Evolutionary conservation across 2,888 invertebrate genomes (phyloP).

Genomic region (Tuberolachnus salignus): DNA sequence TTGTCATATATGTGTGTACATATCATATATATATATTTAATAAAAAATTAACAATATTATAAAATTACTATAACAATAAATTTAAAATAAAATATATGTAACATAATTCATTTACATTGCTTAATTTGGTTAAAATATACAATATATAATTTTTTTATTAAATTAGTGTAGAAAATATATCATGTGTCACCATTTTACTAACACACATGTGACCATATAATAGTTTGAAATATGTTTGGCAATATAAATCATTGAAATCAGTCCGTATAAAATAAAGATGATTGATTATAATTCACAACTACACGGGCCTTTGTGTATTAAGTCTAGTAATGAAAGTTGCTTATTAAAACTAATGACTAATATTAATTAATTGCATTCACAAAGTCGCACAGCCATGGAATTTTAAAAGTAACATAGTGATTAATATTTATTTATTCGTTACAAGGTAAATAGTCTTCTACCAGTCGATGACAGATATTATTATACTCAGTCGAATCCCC

Average conservation of each 20-base stretch:
- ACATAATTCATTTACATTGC: neutral
- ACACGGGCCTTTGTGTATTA: slow-evolving; percentile 2
- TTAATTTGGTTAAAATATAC: slow-evolving; percentile 14
- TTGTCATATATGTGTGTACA: neutral
- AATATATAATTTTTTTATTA: slow-evolving; percentile 8
- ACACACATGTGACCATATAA: slow-evolving; percentile 13
- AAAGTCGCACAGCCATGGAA: slow-evolving; percentile 54
- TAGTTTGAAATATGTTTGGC: slow-evolving; percentile 7
- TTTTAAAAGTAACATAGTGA: slow-evolving; percentile 47
- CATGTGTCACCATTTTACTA: slow-evolving; percentile 1
- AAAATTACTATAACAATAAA: slow-evolving; percentile 33
- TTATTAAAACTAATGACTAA: slow-evolving; percentile 54
- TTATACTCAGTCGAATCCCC: slow-evolving; percentile 88
- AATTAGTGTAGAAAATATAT: slow-evolving; percentile 19
- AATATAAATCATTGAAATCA: slow-evolving; percentile 43
- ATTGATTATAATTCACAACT: slow-evolving; percentile 43
- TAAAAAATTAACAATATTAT: slow-evolving; percentile 27
- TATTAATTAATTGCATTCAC: slow-evolving; percentile 55
- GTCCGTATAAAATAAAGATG: slow-evolving; percentile 36
- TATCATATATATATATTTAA: neutral
- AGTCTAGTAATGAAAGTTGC: slow-evolving; percentile 23
- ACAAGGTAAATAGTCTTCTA: slow-evolving; percentile 61
- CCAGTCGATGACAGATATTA: slow-evolving; percentile 84
- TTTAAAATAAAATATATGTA: slow-evolving; percentile 19
- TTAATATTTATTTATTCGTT: slow-evolving; percentile 32